phyloP scores from a whole-genome alignment of 92 coral and sea anemone species.

The Anthopleura xanthogrammica region DNA sequence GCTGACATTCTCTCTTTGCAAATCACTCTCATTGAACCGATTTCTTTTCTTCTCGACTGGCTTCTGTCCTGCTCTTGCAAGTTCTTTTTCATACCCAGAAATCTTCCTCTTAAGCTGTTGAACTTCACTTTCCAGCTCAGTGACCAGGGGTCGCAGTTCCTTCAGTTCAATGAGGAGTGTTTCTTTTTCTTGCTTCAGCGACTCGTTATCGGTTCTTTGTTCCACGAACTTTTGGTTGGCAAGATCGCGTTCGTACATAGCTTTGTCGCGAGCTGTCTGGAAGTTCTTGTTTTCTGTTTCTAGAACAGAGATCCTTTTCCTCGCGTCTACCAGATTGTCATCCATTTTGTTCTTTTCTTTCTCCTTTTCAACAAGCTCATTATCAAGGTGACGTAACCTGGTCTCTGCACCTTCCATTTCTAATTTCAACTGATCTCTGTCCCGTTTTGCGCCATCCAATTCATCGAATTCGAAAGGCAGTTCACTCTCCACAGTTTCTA shows the following conservation, averaged over 20 bases:
- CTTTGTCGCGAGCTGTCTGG: slow-evolving; percentile 61
- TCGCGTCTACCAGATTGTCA: slow-evolving; percentile 49
- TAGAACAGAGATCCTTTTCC: slow-evolving; percentile 49
- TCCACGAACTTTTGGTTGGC: slow-evolving; percentile 67
- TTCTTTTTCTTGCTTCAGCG: slow-evolving; percentile 70
- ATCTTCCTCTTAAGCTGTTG: slow-evolving; percentile 39
- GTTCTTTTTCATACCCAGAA: slow-evolving; percentile 46
- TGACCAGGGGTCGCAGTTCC: slow-evolving; percentile 36
- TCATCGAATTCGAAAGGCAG: slow-evolving; percentile 70
- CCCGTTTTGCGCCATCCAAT: slow-evolving; percentile 76
- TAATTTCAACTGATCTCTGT: slow-evolving; percentile 58
- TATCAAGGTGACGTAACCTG: slow-evolving; percentile 50
- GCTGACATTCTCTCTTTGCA: slow-evolving; percentile 46
- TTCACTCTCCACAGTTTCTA: slow-evolving; percentile 64
- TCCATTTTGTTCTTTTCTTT: slow-evolving; percentile 40
- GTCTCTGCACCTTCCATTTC: slow-evolving; percentile 58
- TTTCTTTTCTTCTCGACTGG: slow-evolving; percentile 37
- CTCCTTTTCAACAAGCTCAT: slow-evolving; percentile 53
- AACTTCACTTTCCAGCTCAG: slow-evolving; percentile 32
- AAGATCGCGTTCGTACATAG: slow-evolving; percentile 58
- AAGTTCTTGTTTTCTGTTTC: slow-evolving; percentile 68
- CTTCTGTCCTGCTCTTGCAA: slow-evolving; percentile 20
- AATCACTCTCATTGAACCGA: slow-evolving; percentile 48
- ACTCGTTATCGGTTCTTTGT: slow-evolving; percentile 62
- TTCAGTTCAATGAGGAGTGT: slow-evolving; percentile 49